Evolutionary conservation across 64 coral and sea anemone species (phyloP).

Genomic region (Anthopleura sola): DNA sequence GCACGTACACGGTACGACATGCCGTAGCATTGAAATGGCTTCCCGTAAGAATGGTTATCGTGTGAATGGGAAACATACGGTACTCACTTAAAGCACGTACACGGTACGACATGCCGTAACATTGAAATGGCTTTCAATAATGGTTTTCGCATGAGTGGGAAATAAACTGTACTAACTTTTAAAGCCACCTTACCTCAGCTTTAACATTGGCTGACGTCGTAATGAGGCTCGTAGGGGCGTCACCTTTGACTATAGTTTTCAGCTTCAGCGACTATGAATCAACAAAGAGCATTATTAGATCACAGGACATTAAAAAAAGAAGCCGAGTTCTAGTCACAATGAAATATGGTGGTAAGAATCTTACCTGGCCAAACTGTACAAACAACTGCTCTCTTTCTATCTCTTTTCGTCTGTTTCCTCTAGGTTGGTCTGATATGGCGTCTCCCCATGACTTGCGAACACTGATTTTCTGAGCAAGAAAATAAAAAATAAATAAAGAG

Average conservation of each 20-base stretch:
- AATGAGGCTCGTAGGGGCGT: slow-evolving; percentile 80
- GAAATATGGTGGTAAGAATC: not conserved
- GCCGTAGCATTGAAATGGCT: no score
- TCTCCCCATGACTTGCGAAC: slow-evolving; percentile 82
- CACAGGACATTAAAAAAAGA: no score
- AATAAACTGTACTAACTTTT: not conserved
- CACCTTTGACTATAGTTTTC: slow-evolving; percentile 81
- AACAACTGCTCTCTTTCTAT: slow-evolving; percentile 78
- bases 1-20: no score
- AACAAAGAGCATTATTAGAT: not conserved
- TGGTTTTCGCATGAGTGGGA: no score
- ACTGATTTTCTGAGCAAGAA: slow-evolving; percentile 60
- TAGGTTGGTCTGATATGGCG: slow-evolving; percentile 51
- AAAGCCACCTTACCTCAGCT: slow-evolving; percentile 37
- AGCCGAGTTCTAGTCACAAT: no score
- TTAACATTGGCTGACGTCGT: slow-evolving; percentile 70
- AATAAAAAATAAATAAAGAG: not conserved
- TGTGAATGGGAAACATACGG: no score
- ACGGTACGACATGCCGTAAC: no score
- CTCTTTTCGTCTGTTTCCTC: slow-evolving; percentile 67
- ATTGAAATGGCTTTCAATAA: no score
- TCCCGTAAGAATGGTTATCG: no score
- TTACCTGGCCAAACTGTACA: slow-evolving; percentile 84
- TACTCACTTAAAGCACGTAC: no score
- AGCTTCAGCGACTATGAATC: slow-evolving; percentile 67